Evolutionary conservation across 1,140 invertebrate genomes (phyloP).

Genomic region (Hylaeus volcanicus): DNA sequence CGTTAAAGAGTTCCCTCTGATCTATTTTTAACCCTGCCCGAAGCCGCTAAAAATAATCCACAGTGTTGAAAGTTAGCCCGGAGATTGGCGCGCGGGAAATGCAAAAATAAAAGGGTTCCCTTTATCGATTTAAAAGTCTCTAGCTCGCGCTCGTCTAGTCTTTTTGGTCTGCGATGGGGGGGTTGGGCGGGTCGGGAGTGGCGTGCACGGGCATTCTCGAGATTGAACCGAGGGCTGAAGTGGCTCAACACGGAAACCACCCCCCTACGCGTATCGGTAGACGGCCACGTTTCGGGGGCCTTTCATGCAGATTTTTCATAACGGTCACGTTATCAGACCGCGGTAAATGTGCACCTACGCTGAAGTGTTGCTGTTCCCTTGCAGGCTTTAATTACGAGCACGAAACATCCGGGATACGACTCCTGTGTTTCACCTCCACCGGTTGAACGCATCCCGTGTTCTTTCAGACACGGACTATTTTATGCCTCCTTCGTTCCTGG

Average conservation of each 20-base stretch:
- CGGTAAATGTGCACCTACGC: conserved; percentile 1
- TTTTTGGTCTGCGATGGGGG: neutral
- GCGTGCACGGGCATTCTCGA: conserved; percentile 29
- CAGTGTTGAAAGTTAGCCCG: conserved; percentile 6
- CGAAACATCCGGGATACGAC: conserved; percentile 48
- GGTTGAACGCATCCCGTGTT: conserved; percentile 14
- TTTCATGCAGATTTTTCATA: conserved; percentile 50
- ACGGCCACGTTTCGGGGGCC: conserved; percentile 7
- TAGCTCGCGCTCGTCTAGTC: neutral
- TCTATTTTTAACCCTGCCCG: neutral
- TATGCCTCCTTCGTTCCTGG: conserved; percentile 5
- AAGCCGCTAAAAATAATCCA: neutral
- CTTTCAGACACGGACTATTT: conserved; percentile 5
- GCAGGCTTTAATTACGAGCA: conserved; percentile 60
- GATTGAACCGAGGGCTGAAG: conserved; percentile 28
- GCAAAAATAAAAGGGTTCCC: neutral
- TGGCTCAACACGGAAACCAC: conserved; percentile 45
- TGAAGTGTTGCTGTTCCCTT: conserved; percentile 43
- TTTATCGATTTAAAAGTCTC: conserved; percentile 34
- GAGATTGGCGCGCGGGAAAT: neutral
- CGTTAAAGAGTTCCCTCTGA: neutral
- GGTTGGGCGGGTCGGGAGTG: neutral
- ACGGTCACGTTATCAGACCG: conserved; percentile 37
- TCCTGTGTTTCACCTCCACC: conserved; percentile 20
- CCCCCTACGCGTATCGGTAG: conserved; percentile 2